Evolutionary conservation across 2,797 vertebrate species (phyloP).

Genomic region (Aphelocoma californica): DNA sequence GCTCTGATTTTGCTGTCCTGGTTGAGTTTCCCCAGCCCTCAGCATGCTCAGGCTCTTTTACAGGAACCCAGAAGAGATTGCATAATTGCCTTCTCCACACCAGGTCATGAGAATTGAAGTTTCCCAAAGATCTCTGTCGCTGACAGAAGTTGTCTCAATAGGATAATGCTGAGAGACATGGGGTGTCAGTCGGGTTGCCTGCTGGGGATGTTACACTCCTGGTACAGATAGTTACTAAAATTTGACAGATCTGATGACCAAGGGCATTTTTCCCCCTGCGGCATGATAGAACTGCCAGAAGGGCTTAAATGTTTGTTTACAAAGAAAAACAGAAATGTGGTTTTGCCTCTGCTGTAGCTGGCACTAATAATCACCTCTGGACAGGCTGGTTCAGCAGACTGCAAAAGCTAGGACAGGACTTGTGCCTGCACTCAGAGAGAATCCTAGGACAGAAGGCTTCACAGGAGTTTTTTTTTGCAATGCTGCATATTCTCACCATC

Average conservation of each 20-base stretch:
- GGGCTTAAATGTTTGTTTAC: neutral
- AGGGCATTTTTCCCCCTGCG: neutral
- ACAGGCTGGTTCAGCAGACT: neutral
- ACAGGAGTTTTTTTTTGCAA: neutral
- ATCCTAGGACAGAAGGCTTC: neutral
- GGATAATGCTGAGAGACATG: neutral
- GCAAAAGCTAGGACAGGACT: neutral
- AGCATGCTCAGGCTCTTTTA: neutral
- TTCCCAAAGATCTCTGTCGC: neutral
- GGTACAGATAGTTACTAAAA: neutral
- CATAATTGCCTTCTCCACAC: neutral
- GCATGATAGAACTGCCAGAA: neutral
- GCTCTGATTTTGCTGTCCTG: neutral
- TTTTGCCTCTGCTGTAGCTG: neutral
- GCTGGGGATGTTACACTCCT: neutral
- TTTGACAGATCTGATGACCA: neutral
- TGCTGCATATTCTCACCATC: neutral
- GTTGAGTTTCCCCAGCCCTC: neutral
- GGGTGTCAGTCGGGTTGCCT: neutral
- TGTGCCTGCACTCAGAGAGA: neutral
- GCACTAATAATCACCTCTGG: neutral
- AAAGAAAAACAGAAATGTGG: neutral
- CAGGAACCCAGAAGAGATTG: neutral
- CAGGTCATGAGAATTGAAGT: neutral
- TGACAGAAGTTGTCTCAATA: rapidly evolving